These are phyloP conservation scores for Dasysyrphus tricinctus DNA, from an alignment of 2,888 invertebrate species.

Conservation along the genomic window DNA sequence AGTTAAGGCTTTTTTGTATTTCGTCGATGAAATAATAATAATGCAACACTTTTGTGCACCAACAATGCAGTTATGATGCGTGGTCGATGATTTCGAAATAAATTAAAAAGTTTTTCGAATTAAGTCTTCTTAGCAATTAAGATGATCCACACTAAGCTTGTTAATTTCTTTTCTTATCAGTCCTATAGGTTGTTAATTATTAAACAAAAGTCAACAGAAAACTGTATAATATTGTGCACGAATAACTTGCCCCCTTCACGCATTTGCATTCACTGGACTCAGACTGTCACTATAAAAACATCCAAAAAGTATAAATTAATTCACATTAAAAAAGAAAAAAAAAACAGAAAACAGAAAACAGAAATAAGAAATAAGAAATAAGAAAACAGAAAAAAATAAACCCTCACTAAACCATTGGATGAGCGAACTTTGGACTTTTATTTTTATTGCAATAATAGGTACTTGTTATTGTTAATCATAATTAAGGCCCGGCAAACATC, in stretches of 20 bases:
- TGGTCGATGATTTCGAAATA: too few relatives aligned
- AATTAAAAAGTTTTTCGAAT: background rate
- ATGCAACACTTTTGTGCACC: background rate
- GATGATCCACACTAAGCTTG: background rate
- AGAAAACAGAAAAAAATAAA: too few relatives aligned
- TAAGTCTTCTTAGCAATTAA: background rate
- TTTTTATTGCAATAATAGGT: background rate
- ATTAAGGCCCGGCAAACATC: too few relatives aligned
- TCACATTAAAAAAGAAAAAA: background rate
- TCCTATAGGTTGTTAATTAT: too few relatives aligned
- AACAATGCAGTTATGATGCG: too few relatives aligned
- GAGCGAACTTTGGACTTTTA: slow-evolving; percentile 12
- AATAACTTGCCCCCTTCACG: background rate
- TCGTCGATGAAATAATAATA: background rate
- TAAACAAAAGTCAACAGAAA: background rate
- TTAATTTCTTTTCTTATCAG: background rate
- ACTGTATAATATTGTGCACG: background rate
- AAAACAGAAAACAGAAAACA: background rate
- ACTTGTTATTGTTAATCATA: too few relatives aligned
- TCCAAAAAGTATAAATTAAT: slow-evolving; percentile 1
- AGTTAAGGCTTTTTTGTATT: background rate
- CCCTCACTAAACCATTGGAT: background rate
- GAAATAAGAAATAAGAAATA: too few relatives aligned
- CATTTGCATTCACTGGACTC: slow-evolving; percentile 2
- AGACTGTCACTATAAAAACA: background rate